Evolutionary conservation across 2,888 invertebrate species (phyloP), one percentile per base, ranked within the genome.

Genomic region (Listrodromus nycthemerus): DNA sequence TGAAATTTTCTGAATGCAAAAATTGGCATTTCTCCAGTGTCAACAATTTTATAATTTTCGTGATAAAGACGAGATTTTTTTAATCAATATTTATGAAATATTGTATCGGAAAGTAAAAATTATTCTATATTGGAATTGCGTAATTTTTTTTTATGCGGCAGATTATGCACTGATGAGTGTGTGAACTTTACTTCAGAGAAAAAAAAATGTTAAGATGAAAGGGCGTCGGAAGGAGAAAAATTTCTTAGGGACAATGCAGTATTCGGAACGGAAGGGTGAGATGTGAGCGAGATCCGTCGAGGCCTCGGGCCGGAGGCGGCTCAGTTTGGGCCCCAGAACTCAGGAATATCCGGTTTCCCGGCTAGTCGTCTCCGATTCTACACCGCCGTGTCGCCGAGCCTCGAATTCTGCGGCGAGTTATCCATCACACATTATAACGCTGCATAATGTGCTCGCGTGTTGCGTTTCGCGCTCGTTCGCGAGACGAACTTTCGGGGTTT

Each of bases 271-370:
- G 63, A 65, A 41, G 24, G 58, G 58, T n/a, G n/a, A 24, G 30
- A 27, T 30, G 24, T 48, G 45, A 45, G 71, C 30, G 73, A 61
- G 67, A 37, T 74, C 73, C 52, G 73, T 71, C 66, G 79, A 70
- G 37, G 80, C 30, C 41, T 73, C 37, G 50, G 67, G 73, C 73
- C 78, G 82, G 78, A 82, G 82, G 78, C 69, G 67, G 78, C 66
- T 63, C 45, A 73, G 67, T 67, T 30, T 37, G 73, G 67, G 50
- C 30, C 73, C 61, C 61, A 78, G 74, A 84, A 87, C 88, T 88
- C 89, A 90, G 89, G 89, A 89, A 89, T 91, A 91, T 91, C 91
- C 91, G 90, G 91, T 91, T 91, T 91, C 90, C 88, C 88, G 78
- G 89, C 85, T 89, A 90, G 90, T 90, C 90, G 89, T 88, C 85